These are phyloP conservation scores for Saccostrea glomerata DNA, from an alignment of 1,140 invertebrate genomes.

Conservation along the genomic window DNA sequence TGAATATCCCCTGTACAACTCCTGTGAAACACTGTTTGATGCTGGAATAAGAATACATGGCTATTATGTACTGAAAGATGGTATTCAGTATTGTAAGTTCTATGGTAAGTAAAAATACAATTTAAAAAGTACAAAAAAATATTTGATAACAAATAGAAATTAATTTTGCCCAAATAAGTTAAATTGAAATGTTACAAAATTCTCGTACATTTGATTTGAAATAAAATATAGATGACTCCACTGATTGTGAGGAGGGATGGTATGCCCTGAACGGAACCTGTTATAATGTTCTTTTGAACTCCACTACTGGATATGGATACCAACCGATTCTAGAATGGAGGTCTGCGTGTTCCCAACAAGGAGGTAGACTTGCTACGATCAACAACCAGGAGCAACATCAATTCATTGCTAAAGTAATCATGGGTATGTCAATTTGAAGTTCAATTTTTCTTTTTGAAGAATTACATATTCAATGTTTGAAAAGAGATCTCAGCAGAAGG, in stretches of 20 bases:
- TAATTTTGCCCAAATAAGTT: background rate
- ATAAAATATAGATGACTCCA: background rate
- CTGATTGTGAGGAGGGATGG: background rate
- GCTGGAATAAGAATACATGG: background rate
- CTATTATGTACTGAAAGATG: background rate
- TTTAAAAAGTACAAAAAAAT: background rate
- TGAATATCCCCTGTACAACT: background rate
- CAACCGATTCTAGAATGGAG: background rate
- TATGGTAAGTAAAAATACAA: background rate
- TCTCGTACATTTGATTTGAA: too few species aligned
- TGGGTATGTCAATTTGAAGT: background rate
- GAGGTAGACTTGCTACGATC: background rate
- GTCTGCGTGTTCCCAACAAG: background rate
- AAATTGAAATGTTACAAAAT: background rate
- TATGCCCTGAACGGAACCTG: background rate
- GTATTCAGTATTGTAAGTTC: background rate
- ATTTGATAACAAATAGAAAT: background rate
- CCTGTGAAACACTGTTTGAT: background rate
- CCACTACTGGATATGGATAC: background rate
- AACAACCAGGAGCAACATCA: background rate
- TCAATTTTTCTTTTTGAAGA: background rate
- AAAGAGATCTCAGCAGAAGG: background rate
- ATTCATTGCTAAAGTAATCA: background rate
- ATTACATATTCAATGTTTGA: background rate
- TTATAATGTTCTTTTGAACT: background rate